Conservation (phyloP, 37 sponge, comb jelly and placozoan genomes). For the Ianthella basta region DNA sequence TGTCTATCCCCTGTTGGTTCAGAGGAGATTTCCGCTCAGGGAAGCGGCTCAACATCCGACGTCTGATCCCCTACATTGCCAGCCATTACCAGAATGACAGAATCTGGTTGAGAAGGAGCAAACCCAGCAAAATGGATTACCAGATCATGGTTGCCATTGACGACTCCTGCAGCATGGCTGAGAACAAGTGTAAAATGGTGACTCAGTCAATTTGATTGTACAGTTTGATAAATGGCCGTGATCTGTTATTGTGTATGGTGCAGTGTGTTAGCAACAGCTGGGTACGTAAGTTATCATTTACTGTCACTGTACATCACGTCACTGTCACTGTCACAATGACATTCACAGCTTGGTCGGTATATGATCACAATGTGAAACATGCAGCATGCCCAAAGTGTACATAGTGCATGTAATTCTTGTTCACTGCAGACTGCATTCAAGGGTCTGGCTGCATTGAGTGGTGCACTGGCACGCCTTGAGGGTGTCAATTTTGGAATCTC, state of each 20-base stretch:
- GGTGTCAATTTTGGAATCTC: conserved; percentile 89
- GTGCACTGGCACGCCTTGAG: conserved; percentile 83
- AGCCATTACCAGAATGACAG: conserved; percentile 93
- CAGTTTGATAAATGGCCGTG: too few species aligned
- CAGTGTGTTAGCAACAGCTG: neutral
- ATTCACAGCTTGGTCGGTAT: too few species aligned
- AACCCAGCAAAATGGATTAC: conserved; percentile 86
- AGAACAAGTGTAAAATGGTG: conserved; percentile 75
- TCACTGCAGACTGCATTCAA: conserved; percentile 87
- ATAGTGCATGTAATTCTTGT: neutral
- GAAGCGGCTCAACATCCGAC: conserved; percentile 93
- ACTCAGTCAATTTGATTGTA: too few species aligned
- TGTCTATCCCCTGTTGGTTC: too few species aligned
- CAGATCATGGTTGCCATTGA: conserved; percentile 94
- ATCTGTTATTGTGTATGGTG: neutral
- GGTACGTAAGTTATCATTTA: neutral
- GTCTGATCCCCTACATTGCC: conserved; percentile 97
- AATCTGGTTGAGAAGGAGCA: conserved; percentile 94
- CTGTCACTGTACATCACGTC: too few species aligned
- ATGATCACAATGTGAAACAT: too few species aligned
- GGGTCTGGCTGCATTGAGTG: conserved; percentile 86
- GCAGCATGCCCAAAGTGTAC: too few species aligned
- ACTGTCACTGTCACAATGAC: too few species aligned
- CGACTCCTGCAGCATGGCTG: conserved; percentile 91
- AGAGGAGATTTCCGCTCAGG: conserved; percentile 96